phyloP scores from a whole-genome alignment of 2,113 vertebrate genomes.

The Sporophila hypoxantha region DNA sequence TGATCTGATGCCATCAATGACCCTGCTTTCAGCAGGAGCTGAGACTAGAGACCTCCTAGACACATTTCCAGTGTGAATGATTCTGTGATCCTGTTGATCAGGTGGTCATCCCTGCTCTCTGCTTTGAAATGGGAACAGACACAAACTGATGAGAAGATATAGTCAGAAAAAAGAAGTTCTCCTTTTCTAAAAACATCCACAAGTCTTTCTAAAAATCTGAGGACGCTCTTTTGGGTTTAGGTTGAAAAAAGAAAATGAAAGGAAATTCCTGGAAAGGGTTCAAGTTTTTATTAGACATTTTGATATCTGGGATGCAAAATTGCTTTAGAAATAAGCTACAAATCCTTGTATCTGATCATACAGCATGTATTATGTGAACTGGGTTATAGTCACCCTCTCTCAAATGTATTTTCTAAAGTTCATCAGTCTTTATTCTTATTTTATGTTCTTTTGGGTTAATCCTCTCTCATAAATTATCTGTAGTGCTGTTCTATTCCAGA shows the following conservation, averaged over 20 bases:
- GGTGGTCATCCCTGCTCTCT: neutral
- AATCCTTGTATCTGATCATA: neutral
- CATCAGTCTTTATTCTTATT: neutral
- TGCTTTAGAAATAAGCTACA: neutral
- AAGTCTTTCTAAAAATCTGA: neutral
- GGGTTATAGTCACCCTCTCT: neutral
- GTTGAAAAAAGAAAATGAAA: neutral
- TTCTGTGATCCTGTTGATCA: neutral
- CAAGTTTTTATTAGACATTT: neutral
- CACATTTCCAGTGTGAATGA: neutral
- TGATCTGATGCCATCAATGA: neutral
- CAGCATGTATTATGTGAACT: neutral
- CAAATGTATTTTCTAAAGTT: neutral
- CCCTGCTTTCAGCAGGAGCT: neutral
- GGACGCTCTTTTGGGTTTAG: neutral
- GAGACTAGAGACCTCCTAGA: neutral
- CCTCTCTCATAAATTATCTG: neutral
- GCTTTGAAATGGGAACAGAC: neutral
- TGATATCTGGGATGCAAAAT: neutral
- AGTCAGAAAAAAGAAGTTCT: neutral
- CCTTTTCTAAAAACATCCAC: neutral
- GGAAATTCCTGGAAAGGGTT: neutral
- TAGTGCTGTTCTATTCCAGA: neutral
- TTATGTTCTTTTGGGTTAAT: neutral
- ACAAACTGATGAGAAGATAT: neutral